Conservation (phyloP, 2,797 vertebrate species). For the Taeniopygia guttata region DNA sequence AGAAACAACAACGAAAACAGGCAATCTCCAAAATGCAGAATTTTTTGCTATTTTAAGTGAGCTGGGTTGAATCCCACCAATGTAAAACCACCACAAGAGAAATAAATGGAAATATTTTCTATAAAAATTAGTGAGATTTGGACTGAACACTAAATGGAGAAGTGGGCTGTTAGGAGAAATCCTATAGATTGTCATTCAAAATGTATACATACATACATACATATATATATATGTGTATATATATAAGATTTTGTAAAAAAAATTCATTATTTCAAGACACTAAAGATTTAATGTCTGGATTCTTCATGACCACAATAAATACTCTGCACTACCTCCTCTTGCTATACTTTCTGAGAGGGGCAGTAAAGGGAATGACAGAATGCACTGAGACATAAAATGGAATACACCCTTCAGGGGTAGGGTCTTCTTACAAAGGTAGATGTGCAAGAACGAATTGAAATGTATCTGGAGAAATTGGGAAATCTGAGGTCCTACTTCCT, state of each 20-base stretch:
- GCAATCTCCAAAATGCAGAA: background rate
- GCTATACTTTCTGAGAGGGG: background rate
- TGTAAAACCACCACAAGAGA: background rate
- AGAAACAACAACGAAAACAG: background rate
- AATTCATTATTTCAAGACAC: background rate
- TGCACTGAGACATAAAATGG: background rate
- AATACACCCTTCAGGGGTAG: background rate
- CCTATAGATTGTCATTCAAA: background rate
- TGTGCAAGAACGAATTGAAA: background rate
- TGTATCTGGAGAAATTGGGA: background rate
- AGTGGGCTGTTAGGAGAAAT: background rate
- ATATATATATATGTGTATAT: background rate
- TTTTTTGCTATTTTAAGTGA: slow-evolving; percentile 1
- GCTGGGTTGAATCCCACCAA: background rate
- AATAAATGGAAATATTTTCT: background rate
- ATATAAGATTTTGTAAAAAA: background rate
- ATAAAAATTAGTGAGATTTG: background rate
- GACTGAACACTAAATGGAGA: background rate
- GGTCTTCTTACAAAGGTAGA: background rate
- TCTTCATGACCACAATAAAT: background rate
- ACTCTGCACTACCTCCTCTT: background rate
- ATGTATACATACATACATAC: no score
- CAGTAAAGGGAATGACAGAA: background rate
- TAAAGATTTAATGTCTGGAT: background rate
- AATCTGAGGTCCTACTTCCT: background rate